Base-by-base conservation (phyloP, 2,113 vertebrate species). In the Tapirus terrestris region DNA sequence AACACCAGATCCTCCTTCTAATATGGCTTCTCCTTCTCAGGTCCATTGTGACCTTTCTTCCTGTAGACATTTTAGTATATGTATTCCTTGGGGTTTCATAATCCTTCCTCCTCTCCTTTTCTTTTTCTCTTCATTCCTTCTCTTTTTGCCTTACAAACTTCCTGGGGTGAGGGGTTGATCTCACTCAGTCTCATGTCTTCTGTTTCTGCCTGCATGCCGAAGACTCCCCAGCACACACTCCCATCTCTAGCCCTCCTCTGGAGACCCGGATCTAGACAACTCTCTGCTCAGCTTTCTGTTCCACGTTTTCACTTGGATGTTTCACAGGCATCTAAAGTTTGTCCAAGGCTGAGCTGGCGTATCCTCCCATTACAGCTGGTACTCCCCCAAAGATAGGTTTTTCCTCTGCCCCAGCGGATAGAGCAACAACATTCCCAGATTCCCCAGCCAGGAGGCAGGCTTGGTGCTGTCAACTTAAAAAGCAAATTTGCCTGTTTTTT, bases 291-390 rank as follows among this genome's bases (percentile, higher is more conserved):
- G 29, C 31, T 67, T 1, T 13, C 43, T 53, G 23, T n/a, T 17
- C n/a, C 0, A 23, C 1, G 2, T 6, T 21, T 27, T 17, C 33
- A 12, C 14, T 0, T 1, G 43, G 33, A 27, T 16, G 7, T 6
- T 6, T 4, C 45, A 1, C 6, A 43, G 56, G 72, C 33, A 6
- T 36, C 58, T 65, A 36, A 27, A 51, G 8, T 3, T 10, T 6
- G 27, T 43, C 27, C 27, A 2, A 43, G 68, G 12, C 89, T 29
- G n/a, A 58, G 18, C 27, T 48, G 14, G 6, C 86, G 9, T 23
- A 3, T 8, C 33, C 16, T 8, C 33, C 33, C 31, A n/a, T 68
- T 18, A 8, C 65, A 18, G 5, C 25, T 21, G 31, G 11, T 2
- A 18, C 14, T 39, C 13, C 27, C 29, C 5, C 33, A 4, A 25